Conservation (phyloP, 2,888 invertebrate genomes). For the Eucera pruinosa region DNA sequence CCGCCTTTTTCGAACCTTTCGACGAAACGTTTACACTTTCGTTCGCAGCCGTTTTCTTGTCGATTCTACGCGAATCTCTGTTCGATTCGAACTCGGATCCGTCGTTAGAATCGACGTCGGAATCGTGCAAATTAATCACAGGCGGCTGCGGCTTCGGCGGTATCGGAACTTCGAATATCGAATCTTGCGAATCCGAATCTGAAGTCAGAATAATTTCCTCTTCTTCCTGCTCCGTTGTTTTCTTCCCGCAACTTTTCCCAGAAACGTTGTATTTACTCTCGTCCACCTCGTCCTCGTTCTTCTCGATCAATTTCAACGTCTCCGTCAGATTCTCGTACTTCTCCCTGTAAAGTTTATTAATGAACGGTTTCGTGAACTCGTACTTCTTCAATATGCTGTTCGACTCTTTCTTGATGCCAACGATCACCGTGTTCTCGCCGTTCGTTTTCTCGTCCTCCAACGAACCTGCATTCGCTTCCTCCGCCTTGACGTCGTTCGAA, state of each 20-base stretch:
- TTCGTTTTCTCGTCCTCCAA: neutral
- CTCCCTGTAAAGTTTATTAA: slow-evolving; percentile 41
- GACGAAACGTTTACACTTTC: too few relatives aligned
- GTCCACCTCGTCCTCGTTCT: neutral
- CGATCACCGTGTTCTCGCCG: neutral
- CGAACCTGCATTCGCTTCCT: slow-evolving; percentile 6
- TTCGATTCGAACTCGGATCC: too few relatives aligned
- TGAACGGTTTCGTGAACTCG: slow-evolving; percentile 39
- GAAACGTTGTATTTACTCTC: too few relatives aligned
- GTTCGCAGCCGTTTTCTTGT: too few relatives aligned
- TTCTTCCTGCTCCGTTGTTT: slow-evolving; percentile 15
- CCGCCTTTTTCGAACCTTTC: too few relatives aligned
- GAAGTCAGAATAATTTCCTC: slow-evolving; percentile 14
- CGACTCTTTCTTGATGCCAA: too few relatives aligned
- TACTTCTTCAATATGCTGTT: slow-evolving; percentile 31
- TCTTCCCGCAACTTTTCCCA: neutral
- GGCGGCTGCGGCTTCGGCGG: slow-evolving; percentile 80
- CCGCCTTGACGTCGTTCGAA: too few relatives aligned
- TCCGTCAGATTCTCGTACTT: slow-evolving; percentile 25
- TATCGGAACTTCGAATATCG: slow-evolving; percentile 81
- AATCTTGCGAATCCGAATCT: slow-evolving; percentile 72
- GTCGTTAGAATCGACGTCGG: slow-evolving; percentile 55
- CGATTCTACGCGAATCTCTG: too few relatives aligned
- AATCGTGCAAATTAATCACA: slow-evolving; percentile 77
- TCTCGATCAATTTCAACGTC: slow-evolving; percentile 10